Evolutionary conservation across 2,113 vertebrate species (phyloP).

Genomic region (Cheirogaleus medius): DNA sequence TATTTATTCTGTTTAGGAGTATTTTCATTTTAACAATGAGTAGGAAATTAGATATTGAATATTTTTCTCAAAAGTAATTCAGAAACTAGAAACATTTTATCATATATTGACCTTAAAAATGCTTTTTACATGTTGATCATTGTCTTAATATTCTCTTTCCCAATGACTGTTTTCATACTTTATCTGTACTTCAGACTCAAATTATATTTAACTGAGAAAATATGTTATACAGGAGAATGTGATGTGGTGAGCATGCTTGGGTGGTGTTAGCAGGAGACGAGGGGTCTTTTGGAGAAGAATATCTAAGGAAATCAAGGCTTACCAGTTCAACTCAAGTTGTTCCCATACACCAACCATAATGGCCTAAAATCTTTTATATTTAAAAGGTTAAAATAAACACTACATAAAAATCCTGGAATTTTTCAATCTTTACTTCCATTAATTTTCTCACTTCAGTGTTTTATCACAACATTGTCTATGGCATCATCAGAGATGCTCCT

Average conservation of each 20-base stretch:
- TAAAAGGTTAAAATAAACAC: not conserved
- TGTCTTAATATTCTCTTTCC: not conserved
- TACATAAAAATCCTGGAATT: not conserved
- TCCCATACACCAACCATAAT: no score
- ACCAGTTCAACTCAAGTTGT: not conserved
- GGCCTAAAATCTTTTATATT: not conserved
- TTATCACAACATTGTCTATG: not conserved
- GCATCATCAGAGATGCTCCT: no score
- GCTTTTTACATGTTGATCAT: not conserved
- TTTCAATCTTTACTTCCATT: not conserved
- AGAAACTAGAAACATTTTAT: not conserved
- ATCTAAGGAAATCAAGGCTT: not conserved
- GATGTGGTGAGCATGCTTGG: accelerated
- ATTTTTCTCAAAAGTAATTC: not conserved
- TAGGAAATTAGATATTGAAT: not conserved
- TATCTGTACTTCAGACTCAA: not conserved
- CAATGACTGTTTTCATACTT: not conserved
- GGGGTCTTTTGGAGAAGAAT: not conserved
- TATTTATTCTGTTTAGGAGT: not conserved
- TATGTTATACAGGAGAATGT: not conserved
- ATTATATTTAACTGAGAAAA: not conserved
- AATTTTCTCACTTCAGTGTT: not conserved
- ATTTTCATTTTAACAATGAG: not conserved
- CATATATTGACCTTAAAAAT: not conserved
- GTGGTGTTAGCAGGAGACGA: not conserved